Percentiles rank a stretch among this genome's conserved stretches.
phyloP scores from a whole-genome alignment of 2,888 invertebrate genomes.

The Carterocephalus palaemon region DNA sequence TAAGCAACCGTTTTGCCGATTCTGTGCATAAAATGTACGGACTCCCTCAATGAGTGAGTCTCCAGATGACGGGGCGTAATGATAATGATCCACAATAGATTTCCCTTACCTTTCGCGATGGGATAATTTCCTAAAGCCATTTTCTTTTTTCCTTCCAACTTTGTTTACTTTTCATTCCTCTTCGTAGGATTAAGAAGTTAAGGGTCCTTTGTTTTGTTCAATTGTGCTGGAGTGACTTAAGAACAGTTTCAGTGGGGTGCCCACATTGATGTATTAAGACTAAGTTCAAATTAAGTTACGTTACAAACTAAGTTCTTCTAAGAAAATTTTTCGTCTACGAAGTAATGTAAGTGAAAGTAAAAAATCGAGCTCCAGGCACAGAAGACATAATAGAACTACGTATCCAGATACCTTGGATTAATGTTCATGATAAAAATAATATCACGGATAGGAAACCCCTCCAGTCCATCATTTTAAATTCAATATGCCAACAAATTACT shows the following conservation, averaged over 20 bases:
- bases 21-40: background rate
- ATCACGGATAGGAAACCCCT: too few species aligned
- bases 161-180: slow-evolving; percentile 25
- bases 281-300: too few species aligned
- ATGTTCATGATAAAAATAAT: too few species aligned
- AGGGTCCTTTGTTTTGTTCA: slow-evolving; percentile 5
- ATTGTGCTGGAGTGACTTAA: background rate
- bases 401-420: too few species aligned
- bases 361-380: too few species aligned
- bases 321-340: too few species aligned
- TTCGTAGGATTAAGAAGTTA: slow-evolving; percentile 15
- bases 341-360: too few species aligned
- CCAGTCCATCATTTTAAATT: background rate
- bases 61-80: slow-evolving; percentile 36
- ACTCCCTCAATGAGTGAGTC: slow-evolving; percentile 34
- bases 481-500: background rate
- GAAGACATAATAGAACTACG: too few species aligned
- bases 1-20: too few species aligned
- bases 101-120: slow-evolving; percentile 28
- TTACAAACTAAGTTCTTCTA: too few species aligned
- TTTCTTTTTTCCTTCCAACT: slow-evolving; percentile 14
- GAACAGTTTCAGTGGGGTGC: background rate
- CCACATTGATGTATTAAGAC: too few species aligned
- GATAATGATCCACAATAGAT: slow-evolving; percentile 44
- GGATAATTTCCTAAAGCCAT: slow-evolving; percentile 19